Evolutionary conservation across 1,140 invertebrate genomes (phyloP).

Genomic region (Drosophila littoralis): DNA sequence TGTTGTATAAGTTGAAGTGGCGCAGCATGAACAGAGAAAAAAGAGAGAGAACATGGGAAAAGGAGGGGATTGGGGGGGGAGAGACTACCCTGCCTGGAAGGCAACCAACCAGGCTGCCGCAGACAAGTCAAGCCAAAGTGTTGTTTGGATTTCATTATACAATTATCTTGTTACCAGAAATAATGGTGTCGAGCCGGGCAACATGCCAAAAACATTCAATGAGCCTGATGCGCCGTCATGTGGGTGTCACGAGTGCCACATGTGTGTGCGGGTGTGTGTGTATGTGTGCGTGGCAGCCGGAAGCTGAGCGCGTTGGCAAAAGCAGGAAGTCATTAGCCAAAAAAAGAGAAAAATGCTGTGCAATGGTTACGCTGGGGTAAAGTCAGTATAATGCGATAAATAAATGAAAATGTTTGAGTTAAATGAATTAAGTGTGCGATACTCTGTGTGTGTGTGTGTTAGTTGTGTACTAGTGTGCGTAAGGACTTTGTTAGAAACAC

Average conservation of each 20-base stretch:
- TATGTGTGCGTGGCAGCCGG: conserved; percentile 37
- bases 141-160: conserved; percentile 83
- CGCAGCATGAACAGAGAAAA: background rate
- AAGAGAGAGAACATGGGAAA: background rate
- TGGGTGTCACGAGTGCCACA: conserved; percentile 52
- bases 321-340: conserved; percentile 78
- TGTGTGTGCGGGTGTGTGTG: conserved; percentile 29
- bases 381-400: conserved; percentile 75
- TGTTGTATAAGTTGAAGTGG: conserved; percentile 53
- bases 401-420: conserved; percentile 83
- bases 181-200: conserved; percentile 81
- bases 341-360: conserved; percentile 35
- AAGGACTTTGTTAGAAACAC: conserved; percentile 74
- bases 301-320: conserved; percentile 71
- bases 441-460: conserved; percentile 41
- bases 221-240: conserved; percentile 54
- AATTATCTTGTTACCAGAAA: conserved; percentile 83
- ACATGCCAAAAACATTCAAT: conserved; percentile 83
- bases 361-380: conserved; percentile 38
- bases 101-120: conserved; percentile 24
- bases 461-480: conserved; percentile 8
- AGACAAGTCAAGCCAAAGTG: conserved; percentile 68
- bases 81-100: conserved; percentile 14
- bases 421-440: conserved; percentile 81
- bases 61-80: conserved; percentile 10